These are phyloP conservation scores for Electrophaes corylata DNA, from an alignment of 2,888 invertebrate genomes.

Conservation along the genomic window DNA sequence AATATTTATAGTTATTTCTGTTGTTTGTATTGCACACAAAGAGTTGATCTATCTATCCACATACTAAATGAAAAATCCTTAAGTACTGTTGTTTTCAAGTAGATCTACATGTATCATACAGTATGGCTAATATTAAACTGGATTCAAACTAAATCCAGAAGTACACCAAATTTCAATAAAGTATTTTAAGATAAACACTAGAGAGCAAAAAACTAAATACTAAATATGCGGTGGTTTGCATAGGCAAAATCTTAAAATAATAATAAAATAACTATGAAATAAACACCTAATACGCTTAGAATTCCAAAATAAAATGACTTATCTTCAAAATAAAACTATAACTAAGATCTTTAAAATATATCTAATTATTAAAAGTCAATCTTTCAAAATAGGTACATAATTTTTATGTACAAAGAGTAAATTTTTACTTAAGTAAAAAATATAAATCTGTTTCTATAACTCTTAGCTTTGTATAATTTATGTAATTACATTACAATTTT, in stretches of 20 bases:
- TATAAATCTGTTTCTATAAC: conserved; percentile 4
- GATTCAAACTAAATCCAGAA: neutral
- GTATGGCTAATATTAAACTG: neutral
- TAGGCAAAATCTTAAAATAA: conserved; percentile 31
- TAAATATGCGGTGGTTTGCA: conserved; percentile 25
- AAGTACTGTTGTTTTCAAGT: no score
- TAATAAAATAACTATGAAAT: conserved; percentile 30
- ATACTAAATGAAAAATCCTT: no score
- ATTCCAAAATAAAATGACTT: conserved; percentile 35
- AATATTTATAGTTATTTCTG: no score
- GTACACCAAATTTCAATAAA: neutral
- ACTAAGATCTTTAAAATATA: conserved; percentile 29
- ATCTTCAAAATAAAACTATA: conserved; percentile 34
- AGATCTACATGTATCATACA: neutral
- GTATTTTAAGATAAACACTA: conserved; percentile 1
- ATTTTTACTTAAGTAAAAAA: conserved; percentile 14
- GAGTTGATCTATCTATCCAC: no score
- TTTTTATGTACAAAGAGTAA: conserved; percentile 33
- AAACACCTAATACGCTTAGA: conserved; percentile 20
- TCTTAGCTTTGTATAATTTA: neutral
- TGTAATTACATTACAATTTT: conserved; percentile 9
- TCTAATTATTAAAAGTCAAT: conserved; percentile 29
- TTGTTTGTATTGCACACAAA: no score
- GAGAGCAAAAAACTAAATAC: conserved; percentile 20
- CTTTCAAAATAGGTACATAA: conserved; percentile 29